Conservation (phyloP, 2,113 vertebrate species). For the Vidua chalybeata region DNA sequence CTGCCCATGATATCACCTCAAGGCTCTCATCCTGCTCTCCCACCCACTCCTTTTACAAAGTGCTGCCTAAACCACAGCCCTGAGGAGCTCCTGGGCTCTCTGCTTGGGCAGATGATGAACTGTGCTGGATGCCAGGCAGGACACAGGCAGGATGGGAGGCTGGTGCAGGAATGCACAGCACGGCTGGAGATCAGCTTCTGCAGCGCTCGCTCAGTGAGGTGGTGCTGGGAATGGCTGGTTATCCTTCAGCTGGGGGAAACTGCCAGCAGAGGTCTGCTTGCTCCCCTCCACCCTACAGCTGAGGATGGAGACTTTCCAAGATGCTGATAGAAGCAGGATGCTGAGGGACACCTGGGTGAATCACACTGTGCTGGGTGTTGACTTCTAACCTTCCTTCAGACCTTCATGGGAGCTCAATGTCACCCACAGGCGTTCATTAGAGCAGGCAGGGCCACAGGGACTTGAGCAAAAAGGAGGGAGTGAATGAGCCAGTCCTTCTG, state of each 20-base stretch:
- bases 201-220: not conserved
- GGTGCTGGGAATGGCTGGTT: not conserved
- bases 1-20: not conserved
- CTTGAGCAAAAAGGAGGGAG: not conserved
- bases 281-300: not conserved
- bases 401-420: not conserved
- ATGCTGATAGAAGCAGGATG: not conserved
- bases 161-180: not conserved
- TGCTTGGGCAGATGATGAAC: not conserved
- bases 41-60: not conserved
- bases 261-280: not conserved
- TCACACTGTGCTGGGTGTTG: not conserved
- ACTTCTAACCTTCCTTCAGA: not conserved
- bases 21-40: not conserved
- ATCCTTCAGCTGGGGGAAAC: not conserved
- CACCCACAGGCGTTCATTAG: not conserved
- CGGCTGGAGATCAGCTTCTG: not conserved
- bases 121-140: not conserved
- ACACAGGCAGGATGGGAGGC: rapidly evolving
- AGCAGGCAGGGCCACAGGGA: not conserved
- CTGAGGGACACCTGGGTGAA: not conserved
- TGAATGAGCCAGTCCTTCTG: not conserved
- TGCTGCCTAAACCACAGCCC: not conserved
- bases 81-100: not conserved
- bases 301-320: not conserved